Conservation (phyloP, 2,888 invertebrate species). For the Mythimna ferrago region DNA sequence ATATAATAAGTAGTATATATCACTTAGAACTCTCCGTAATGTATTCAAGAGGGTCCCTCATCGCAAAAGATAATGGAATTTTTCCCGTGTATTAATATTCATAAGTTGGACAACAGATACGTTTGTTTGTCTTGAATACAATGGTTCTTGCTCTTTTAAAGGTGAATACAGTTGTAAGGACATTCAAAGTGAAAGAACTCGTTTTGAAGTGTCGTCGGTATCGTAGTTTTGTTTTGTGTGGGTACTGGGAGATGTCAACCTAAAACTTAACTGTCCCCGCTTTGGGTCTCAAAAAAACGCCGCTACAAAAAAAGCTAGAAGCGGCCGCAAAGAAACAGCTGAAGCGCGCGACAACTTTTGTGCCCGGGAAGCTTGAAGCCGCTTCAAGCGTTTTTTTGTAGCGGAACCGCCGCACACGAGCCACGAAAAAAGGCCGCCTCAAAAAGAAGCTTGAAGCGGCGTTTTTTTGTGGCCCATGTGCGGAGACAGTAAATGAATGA, state of each 20-base stretch:
- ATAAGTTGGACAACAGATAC: constrained; percentile 61
- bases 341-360: too few relatives aligned
- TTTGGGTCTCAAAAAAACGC: too few relatives aligned
- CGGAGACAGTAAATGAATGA: too few relatives aligned
- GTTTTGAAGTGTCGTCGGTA: constrained; percentile 15
- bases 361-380: too few relatives aligned
- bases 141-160: constrained; percentile 49
- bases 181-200: constrained; percentile 30
- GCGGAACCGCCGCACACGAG: too few relatives aligned
- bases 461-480: too few relatives aligned
- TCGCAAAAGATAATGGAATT: constrained; percentile 65
- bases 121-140: constrained; percentile 59
- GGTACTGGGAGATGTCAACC: neutral
- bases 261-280: neutral
- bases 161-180: constrained; percentile 37
- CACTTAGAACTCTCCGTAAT: constrained; percentile 60
- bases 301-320: too few relatives aligned
- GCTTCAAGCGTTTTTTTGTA: too few relatives aligned
- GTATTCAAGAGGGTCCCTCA: constrained; percentile 61
- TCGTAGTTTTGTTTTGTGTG: neutral
- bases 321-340: too few relatives aligned
- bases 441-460: too few relatives aligned
- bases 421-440: too few relatives aligned
- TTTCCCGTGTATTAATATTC: constrained; percentile 64
- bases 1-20: constrained; percentile 58